A percentile compares a stretch with the other conserved stretches of the same genome.
phyloP scores from a whole-genome alignment of 2,888 invertebrate species.

The Nomada fabriciana region DNA sequence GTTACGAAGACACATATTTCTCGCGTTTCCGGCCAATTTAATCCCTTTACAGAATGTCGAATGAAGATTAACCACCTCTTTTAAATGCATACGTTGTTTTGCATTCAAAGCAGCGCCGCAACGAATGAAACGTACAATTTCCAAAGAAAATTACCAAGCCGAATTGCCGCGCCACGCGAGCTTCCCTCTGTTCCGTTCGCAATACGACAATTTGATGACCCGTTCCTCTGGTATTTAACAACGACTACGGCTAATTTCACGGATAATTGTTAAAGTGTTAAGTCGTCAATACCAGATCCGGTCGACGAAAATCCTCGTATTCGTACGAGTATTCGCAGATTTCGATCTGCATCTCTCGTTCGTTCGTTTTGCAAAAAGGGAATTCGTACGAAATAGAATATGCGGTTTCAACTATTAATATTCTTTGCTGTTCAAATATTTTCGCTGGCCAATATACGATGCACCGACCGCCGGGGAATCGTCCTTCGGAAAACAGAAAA shows the following conservation, averaged over 20 bases:
- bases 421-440: too few species aligned
- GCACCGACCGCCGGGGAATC: not conserved
- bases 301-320: too few species aligned
- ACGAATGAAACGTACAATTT: constrained; percentile 52
- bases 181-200: not conserved
- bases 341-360: too few species aligned
- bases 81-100: constrained; percentile 72
- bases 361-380: too few species aligned
- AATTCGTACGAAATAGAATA: too few species aligned
- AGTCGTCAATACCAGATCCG: constrained; percentile 2
- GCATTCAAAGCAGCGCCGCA: constrained; percentile 58
- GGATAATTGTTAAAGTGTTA: constrained; percentile 37
- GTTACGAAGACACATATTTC: constrained; percentile 43
- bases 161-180: constrained; percentile 18
- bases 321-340: too few species aligned
- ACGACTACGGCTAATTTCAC: constrained; percentile 33
- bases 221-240: constrained; percentile 14
- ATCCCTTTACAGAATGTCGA: constrained; percentile 62
- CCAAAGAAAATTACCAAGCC: constrained; percentile 64
- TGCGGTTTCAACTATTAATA: too few species aligned
- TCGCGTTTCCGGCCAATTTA: constrained; percentile 58
- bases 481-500: too few species aligned
- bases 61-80: constrained; percentile 71
- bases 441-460: too few species aligned
- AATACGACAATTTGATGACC: constrained; percentile 42